phyloP scores from a whole-genome alignment of 2,797 vertebrate species.

The Enteromius thamalakanensis region DNA sequence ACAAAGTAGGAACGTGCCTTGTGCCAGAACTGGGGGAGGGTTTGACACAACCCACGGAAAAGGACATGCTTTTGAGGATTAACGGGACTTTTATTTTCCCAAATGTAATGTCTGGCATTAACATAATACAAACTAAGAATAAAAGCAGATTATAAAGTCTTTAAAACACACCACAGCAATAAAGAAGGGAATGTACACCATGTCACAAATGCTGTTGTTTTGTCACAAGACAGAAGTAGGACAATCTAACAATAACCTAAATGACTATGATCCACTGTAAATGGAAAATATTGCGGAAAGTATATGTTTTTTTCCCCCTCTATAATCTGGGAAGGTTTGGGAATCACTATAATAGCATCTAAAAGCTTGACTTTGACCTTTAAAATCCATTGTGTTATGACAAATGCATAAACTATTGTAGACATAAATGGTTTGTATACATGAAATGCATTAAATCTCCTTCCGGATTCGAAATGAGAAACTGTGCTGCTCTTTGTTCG shows the following conservation, averaged over 20 bases:
- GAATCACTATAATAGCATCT: background rate
- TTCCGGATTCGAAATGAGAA: background rate
- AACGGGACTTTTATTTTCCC: slow-evolving; percentile 71
- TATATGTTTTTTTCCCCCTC: too few relatives aligned
- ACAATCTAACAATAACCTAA: slow-evolving; percentile 28
- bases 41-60: background rate
- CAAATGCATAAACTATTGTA: background rate
- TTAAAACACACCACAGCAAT: slow-evolving; percentile 23
- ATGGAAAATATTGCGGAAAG: background rate
- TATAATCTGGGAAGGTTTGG: slow-evolving; percentile 22
- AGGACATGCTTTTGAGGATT: slow-evolving; percentile 66
- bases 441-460: background rate
- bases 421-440: background rate
- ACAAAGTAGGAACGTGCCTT: background rate
- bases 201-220: background rate
- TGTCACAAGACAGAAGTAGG: slow-evolving; percentile 18
- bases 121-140: slow-evolving; percentile 59
- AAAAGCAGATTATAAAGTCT: slow-evolving; percentile 34
- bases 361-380: slow-evolving; percentile 12
- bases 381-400: background rate
- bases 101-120: slow-evolving; percentile 71
- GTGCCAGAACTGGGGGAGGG: slow-evolving; percentile 1
- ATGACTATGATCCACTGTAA: background rate
- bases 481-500: slow-evolving; percentile 39
- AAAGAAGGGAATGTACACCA: background rate